Percentiles rank a stretch among this genome's conserved stretches.
These are phyloP conservation scores for Bombus sibiricus DNA, from an alignment of 1,140 invertebrate species.

Conservation along the genomic window DNA sequence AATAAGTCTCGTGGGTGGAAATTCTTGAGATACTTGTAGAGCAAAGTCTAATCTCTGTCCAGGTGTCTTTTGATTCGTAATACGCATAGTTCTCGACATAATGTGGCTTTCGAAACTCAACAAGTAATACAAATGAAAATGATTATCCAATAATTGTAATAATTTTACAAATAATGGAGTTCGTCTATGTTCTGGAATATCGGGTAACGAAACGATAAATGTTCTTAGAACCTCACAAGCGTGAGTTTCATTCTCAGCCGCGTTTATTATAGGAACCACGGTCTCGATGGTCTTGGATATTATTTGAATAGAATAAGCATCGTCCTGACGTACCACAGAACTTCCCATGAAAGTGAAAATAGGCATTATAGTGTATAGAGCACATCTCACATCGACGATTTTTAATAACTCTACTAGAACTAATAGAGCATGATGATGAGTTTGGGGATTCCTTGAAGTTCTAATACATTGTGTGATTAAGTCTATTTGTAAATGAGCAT, in stretches of 20 bases:
- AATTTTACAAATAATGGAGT: constrained; percentile 91
- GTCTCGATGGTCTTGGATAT: constrained; percentile 95
- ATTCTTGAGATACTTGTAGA: constrained; percentile 86
- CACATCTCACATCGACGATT: constrained; percentile 89
- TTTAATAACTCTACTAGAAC: constrained; percentile 84
- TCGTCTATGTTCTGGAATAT: constrained; percentile 95
- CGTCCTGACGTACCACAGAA: constrained; percentile 94
- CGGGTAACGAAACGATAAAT: constrained; percentile 93
- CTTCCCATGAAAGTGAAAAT: constrained; percentile 98
- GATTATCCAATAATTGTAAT: constrained; percentile 87
- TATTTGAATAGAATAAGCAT: constrained; percentile 96
- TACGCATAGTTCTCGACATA: constrained; percentile 76
- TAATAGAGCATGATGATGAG: constrained; percentile 94
- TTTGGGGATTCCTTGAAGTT: constrained; percentile 95
- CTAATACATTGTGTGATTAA: constrained; percentile 94
- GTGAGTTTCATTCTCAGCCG: constrained; percentile 81
- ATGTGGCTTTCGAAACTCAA: constrained; percentile 88
- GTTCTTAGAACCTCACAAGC: constrained; percentile 89
- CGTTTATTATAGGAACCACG: constrained; percentile 92
- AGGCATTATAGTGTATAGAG: constrained; percentile 95
- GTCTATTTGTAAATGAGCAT: constrained; percentile 90
- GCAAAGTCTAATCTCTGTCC: constrained; percentile 87
- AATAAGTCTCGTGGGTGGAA: constrained; percentile 85
- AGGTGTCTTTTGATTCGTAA: constrained; percentile 60
- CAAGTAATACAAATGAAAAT: constrained; percentile 91